Conservation (phyloP, 2,113 vertebrate genomes). For the Poeciliopsis occidentalis region DNA sequence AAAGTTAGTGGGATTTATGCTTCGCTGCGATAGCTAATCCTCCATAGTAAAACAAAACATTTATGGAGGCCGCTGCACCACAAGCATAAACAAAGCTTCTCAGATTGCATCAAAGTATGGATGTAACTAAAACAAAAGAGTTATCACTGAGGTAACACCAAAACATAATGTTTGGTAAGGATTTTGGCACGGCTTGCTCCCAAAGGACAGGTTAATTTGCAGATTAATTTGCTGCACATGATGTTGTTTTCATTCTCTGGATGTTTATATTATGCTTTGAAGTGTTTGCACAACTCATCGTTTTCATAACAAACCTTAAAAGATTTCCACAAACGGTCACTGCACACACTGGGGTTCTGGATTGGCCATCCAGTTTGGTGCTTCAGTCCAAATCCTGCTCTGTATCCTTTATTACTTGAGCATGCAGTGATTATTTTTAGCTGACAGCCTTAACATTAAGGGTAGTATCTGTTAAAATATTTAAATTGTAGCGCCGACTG, state of each 20-base stretch:
- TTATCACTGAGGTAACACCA: conserved; percentile 14
- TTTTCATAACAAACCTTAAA: too few species aligned
- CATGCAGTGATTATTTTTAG: too few species aligned
- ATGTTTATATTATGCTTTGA: conserved; percentile 48
- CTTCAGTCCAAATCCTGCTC: too few species aligned
- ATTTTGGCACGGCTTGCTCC: not conserved
- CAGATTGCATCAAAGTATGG: conserved; percentile 19
- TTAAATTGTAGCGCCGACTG: too few species aligned
- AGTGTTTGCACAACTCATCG: conserved; percentile 29
- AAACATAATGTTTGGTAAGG: conserved; percentile 1
- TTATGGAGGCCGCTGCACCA: not conserved
- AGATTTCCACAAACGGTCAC: too few species aligned
- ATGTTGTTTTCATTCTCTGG: conserved; percentile 25
- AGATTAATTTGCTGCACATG: not conserved
- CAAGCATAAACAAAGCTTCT: conserved; percentile 6
- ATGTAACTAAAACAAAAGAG: conserved; percentile 17
- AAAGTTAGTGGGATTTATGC: conserved; percentile 3
- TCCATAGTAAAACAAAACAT: conserved; percentile 5
- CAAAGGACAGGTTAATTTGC: not conserved
- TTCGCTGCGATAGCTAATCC: not conserved
- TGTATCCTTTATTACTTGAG: too few species aligned
- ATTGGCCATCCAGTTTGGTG: too few species aligned
- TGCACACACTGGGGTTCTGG: too few species aligned
- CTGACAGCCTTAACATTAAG: too few species aligned
- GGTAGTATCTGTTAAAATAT: too few species aligned